A percentile compares a stretch with the other conserved stretches of the same genome.
phyloP scores from a whole-genome alignment of 2,113 vertebrate genomes.

The Tupaia chinensis region DNA sequence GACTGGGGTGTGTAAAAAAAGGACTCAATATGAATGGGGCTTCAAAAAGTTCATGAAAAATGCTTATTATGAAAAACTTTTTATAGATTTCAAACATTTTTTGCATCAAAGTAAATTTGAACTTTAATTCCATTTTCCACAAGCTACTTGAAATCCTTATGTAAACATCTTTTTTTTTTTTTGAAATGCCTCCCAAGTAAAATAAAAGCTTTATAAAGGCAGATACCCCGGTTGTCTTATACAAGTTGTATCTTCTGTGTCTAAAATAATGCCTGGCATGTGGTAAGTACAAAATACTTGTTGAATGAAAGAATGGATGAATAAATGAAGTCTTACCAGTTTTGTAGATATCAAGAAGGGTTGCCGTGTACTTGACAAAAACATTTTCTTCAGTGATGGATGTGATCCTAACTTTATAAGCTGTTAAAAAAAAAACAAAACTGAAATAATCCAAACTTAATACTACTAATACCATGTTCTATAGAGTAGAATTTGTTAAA shows the following conservation, averaged over 20 bases:
- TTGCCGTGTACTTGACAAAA: constrained; percentile 92
- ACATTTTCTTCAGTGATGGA: constrained; percentile 89
- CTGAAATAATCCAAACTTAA: not conserved
- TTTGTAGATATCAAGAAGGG: constrained; percentile 90
- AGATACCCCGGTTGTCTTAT: not conserved
- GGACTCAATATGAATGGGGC: not conserved
- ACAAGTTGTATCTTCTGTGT: not conserved
- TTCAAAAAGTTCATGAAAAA: too few relatives aligned
- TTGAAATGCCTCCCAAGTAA: not conserved
- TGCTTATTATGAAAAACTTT: too few relatives aligned
- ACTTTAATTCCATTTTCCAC: too few relatives aligned
- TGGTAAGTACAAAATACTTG: not conserved
- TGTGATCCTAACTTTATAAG: constrained; percentile 90
- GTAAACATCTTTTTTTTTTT: too few relatives aligned
- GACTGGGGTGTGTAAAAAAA: not conserved
- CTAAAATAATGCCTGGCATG: not conserved
- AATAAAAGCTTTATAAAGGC: not conserved
- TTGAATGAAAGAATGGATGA: not conserved
- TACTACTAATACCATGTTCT: not conserved
- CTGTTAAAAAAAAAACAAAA: constrained; percentile 82
- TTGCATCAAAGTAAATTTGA: too few relatives aligned
- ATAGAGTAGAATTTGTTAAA: not conserved
- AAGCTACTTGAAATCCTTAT: too few relatives aligned
- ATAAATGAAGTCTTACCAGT: constrained; percentile 85
- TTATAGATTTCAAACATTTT: too few relatives aligned